Conservation (phyloP, 2,113 vertebrate genomes). For the Sander lucioperca region DNA sequence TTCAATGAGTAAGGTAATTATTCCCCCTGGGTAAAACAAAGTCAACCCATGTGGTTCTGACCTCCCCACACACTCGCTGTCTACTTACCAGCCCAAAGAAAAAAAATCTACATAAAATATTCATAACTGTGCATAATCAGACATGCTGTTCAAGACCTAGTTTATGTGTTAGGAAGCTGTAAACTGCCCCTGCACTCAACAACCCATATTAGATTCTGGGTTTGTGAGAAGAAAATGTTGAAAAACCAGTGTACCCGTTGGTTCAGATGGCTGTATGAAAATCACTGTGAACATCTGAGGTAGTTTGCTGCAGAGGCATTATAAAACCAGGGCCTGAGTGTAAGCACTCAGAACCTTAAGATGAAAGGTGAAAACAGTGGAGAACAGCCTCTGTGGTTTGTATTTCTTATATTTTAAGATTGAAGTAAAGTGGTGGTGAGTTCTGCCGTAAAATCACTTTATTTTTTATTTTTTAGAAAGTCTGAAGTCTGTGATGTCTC, state of each 20-base stretch:
- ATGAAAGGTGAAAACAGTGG: slow-evolving; percentile 8
- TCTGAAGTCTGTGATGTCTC: background rate
- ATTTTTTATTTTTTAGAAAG: background rate
- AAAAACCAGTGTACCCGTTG: background rate
- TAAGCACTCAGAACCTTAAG: background rate
- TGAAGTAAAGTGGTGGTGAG: slow-evolving; percentile 23
- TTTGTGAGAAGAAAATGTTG: slow-evolving; percentile 5
- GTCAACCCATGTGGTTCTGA: background rate
- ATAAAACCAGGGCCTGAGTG: background rate
- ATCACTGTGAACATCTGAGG: slow-evolving; percentile 21
- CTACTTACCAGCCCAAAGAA: slow-evolving; percentile 38
- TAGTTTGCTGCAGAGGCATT: background rate
- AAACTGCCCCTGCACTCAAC: slow-evolving; percentile 5
- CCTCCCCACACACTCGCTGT: slow-evolving; percentile 26
- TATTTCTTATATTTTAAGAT: background rate
- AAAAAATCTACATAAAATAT: slow-evolving; percentile 55
- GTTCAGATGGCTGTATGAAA: slow-evolving; percentile 5
- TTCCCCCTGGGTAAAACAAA: slow-evolving; percentile 46
- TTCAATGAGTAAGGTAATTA: slow-evolving; percentile 47
- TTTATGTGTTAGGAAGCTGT: slow-evolving; percentile 53
- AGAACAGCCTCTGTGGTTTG: background rate
- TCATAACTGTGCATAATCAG: slow-evolving; percentile 57
- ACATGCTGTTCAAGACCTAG: slow-evolving; percentile 59
- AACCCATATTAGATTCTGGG: slow-evolving; percentile 24
- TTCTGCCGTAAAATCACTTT: background rate